Evolutionary conservation across 2,113 vertebrate genomes (phyloP).

Genomic region (Gallinago media): DNA sequence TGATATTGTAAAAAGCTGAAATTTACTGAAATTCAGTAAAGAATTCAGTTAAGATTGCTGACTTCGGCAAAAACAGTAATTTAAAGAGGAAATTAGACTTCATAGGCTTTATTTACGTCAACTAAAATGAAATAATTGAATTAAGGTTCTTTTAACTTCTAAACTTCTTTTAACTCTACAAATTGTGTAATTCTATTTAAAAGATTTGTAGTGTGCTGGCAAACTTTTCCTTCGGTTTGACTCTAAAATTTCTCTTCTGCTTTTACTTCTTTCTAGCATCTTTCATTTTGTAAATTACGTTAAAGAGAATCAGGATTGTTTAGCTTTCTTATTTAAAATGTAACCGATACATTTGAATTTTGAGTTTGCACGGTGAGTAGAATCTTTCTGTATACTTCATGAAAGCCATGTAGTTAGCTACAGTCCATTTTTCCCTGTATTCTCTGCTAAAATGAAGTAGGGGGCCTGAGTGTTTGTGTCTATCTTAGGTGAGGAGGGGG

Average conservation of each 20-base stretch:
- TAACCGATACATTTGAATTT: background rate
- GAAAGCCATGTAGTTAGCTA: background rate
- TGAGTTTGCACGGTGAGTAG: background rate
- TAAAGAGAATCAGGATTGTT: background rate
- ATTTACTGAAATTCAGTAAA: background rate
- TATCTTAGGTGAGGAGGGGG: background rate
- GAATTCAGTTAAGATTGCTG: background rate
- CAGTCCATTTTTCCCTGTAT: background rate
- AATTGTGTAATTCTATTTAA: background rate
- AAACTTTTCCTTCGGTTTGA: background rate
- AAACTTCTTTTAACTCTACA: background rate
- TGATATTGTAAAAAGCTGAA: background rate
- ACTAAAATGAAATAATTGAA: background rate
- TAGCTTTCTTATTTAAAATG: background rate
- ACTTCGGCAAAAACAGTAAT: background rate
- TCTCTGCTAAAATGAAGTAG: background rate
- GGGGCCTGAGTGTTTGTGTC: background rate
- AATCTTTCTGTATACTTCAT: background rate
- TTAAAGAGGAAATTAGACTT: background rate
- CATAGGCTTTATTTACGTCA: background rate
- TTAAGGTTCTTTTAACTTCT: background rate
- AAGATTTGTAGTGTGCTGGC: background rate
- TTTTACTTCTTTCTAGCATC: background rate
- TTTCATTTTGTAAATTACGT: background rate
- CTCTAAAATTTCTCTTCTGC: background rate